Base-by-base conservation (phyloP, 2,888 invertebrate genomes). In the Lasioglossum lativentre region DNA sequence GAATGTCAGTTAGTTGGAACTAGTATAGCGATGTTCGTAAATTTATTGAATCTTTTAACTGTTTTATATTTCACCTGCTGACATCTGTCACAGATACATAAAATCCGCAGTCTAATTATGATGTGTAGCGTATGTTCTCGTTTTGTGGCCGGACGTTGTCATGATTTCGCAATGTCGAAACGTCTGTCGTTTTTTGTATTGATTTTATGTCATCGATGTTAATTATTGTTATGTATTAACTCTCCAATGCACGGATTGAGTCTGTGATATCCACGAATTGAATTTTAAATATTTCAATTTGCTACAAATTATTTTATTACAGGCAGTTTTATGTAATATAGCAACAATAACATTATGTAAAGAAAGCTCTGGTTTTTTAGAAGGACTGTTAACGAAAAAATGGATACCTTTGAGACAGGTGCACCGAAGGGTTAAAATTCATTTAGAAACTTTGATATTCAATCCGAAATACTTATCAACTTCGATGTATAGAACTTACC, bases 401-500 rank as follows among this genome's bases (percentile, higher is more conserved):
- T 52, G 52, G 52, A 23, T 23, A 23, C 23, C 0, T 8, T 23
- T 52, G 23, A n/a, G n/a, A 23, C 0, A 0, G 8, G 23, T 8
- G 52, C 23, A 52, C 23, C 0, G 52, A 3, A n/a, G n/a, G 10
- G n/a, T n/a, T n/a, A 56, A n/a, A 56, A 56, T 56, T n/a, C 10
- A n/a, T 56, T 12, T 56, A 12, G 3, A 4, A 56, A 56, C 12
- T n/a, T 12, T n/a, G 4, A n/a, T 10, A 12, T 56, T n/a, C 10
- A n/a, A 56, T 56, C n/a, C n/a, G 10, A 56, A 56, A 4, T n/a
- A 4, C n/a, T n/a, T 12, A 56, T n/a, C n/a, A 56, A 56, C 12
- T 19, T 6, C 23, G 68, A 68, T 56, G 56, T 19, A 34, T 83
- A 74, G 71, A 75, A 75, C 78, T 84, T 75, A 74, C 74, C 45